Base-by-base conservation (phyloP, 2,797 vertebrate species). In the Hydrolagus colliei region DNA sequence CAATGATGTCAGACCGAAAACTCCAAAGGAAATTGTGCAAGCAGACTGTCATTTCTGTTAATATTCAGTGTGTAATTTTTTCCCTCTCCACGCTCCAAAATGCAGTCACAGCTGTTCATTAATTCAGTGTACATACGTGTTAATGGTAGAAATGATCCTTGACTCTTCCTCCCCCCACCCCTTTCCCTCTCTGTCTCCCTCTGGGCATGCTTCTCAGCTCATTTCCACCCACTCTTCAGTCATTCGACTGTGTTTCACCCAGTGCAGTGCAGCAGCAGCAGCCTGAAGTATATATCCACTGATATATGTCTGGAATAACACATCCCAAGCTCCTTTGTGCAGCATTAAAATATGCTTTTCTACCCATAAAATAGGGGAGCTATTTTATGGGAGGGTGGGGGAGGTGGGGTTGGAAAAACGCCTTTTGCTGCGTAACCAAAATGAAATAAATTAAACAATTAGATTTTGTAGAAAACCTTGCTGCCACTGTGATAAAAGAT, bases 11-110 rank as follows among this genome's bases (percentile, higher is more conserved):
- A 67, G 22, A 67, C 13, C 14, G 63, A 82, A 16, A 41, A 35
- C 16, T 65, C 71, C 0, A 71, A 35, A 52, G 41, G 41, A 52
- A 67, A 77, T 77, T 18, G 14, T 71, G 79, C 13, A 84, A 18
- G 27, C 65, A 84, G 63, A 71, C 14, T 65, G 20, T 79, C 76
- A 79, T 79, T 79, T 63, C 78, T 82, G 63, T 82, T 84, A 10
- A 20, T 52, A 20, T 71, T 84, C 32, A n/a, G 78, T 16, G 61
- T 12, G 65, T 41, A 68, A 68, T 71, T 84, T 68, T 10, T 84
- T 71, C 32, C 32, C 32, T 52, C 79, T 84, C 65, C 65, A 18
- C 32, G 41, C 79, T 82, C 32, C 16, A 68, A 71, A 71, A 35
- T 11, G 8, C 41, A 65, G 79, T 41, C 79, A 61, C 79, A 84